Base-by-base conservation (phyloP, 2,888 invertebrate species). In the Sepioteuthis lessoniana region DNA sequence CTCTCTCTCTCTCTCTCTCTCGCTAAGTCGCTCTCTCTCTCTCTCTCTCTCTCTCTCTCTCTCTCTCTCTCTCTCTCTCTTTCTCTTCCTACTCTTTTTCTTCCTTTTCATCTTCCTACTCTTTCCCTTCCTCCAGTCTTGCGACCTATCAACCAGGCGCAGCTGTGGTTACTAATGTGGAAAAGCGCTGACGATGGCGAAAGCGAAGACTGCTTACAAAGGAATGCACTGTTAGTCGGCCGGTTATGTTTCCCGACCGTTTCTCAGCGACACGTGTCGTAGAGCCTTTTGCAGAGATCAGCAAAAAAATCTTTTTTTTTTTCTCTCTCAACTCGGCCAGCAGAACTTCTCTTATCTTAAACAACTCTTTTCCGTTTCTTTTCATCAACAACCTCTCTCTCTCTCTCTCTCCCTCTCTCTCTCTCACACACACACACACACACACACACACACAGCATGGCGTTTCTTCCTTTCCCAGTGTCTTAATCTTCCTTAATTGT, bases 141-240 rank as follows among this genome's bases (percentile, higher is more conserved):
- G 31, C 76, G n/a, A 76, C 31, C 76, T 91, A 37, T 46, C 91
- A 91, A 46, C 91, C 38, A 46, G 38, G 31, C 37, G 42, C 42
- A 42, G 38, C 91, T 91, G 46, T 91, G 38, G 37, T 91, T 91
- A 46, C 28, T 46, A 91, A 91, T 46, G 38, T 35, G 46, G 28
- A 91, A 38, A 91, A 46, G 35, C n/a, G 46, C 91, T 91, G 91
- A 46, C 46, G 76, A 76, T 10, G n/a, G n/a, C 76, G 76, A 76
- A 76, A 76, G n/a, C 31, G n/a, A 94, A 55, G 93, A 55, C 42
- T 94, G 93, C 76, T 37, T 90, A 90, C 76, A 76, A 94, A 91
- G 94, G 47, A 37, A 42, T 90, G 21, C 91, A 90, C 60, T 92
- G 93, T 46, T 94, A 94, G 91, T 91, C 31, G 90, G 50, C 37